phyloP scores from a whole-genome alignment of 2,797 vertebrate species.

The Hypotaenidia philippensis region DNA sequence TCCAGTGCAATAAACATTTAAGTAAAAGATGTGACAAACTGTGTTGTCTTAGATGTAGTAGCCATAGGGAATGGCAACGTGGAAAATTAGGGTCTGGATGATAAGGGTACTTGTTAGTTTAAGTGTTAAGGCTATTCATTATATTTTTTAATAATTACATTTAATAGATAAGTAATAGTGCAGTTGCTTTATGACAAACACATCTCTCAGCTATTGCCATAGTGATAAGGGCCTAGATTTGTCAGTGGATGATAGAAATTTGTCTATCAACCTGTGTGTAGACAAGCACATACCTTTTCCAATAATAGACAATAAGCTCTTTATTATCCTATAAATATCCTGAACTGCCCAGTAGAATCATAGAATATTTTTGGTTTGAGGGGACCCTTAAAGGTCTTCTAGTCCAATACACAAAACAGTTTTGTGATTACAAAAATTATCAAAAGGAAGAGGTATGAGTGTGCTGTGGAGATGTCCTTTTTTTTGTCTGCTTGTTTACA shows the following conservation, averaged over 20 bases:
- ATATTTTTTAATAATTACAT: background rate
- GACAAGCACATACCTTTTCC: background rate
- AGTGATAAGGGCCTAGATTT: background rate
- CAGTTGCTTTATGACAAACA: background rate
- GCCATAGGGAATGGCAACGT: background rate
- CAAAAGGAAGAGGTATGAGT: background rate
- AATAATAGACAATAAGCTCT: rapidly evolving
- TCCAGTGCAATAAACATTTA: background rate
- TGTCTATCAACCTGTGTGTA: background rate
- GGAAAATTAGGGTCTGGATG: background rate
- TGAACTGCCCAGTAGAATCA: background rate
- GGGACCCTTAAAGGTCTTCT: background rate
- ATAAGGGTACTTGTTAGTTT: background rate
- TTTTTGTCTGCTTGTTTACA: background rate
- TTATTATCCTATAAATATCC: rapidly evolving
- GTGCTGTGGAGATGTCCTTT: background rate
- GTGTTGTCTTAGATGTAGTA: background rate
- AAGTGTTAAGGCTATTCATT: background rate
- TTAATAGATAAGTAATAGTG: background rate
- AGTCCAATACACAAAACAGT: background rate
- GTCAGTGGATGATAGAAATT: background rate
- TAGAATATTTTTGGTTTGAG: background rate
- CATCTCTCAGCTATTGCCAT: background rate
- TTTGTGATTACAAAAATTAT: background rate
- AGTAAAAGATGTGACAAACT: background rate